These are phyloP conservation scores for Apamea crenata DNA, from an alignment of 2,888 invertebrate genomes.

Conservation along the genomic window DNA sequence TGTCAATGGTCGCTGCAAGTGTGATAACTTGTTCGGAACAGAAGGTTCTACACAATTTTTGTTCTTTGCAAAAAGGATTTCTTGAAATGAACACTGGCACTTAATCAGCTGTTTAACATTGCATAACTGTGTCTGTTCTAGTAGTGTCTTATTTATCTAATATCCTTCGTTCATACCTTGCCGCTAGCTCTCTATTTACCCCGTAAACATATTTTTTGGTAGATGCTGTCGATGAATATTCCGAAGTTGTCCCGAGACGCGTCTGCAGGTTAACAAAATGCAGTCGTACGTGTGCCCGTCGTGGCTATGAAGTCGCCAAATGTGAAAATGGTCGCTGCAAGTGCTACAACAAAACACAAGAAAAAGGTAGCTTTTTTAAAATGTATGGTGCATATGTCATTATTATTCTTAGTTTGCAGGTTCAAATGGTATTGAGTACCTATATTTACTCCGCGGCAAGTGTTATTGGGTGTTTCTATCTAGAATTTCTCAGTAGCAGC, in stretches of 20 bases:
- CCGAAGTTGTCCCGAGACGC: not conserved
- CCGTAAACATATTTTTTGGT: not conserved
- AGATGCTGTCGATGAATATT: constrained; percentile 9
- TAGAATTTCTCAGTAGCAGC: too few relatives aligned
- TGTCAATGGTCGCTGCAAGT: constrained; percentile 27
- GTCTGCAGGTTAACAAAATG: not conserved
- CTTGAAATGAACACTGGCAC: not conserved
- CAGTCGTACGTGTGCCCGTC: constrained; percentile 1
- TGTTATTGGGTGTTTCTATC: too few relatives aligned
- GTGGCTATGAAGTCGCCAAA: constrained; percentile 23
- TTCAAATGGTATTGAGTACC: too few relatives aligned
- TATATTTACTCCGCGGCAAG: too few relatives aligned
- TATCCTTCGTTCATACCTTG: not conserved
- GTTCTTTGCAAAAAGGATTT: not conserved
- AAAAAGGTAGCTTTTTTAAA: not conserved
- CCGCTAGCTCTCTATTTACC: not conserved
- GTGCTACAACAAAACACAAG: constrained; percentile 9
- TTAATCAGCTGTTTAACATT: not conserved
- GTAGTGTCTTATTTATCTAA: not conserved
- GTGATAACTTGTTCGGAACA: constrained; percentile 24
- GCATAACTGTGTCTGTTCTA: not conserved
- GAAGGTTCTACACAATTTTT: constrained; percentile 16
- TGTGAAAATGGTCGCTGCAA: constrained; percentile 36
- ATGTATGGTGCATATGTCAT: not conserved
- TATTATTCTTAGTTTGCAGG: not conserved